phyloP scores from a whole-genome alignment of 2,113 vertebrate species.

The Martes martes region DNA sequence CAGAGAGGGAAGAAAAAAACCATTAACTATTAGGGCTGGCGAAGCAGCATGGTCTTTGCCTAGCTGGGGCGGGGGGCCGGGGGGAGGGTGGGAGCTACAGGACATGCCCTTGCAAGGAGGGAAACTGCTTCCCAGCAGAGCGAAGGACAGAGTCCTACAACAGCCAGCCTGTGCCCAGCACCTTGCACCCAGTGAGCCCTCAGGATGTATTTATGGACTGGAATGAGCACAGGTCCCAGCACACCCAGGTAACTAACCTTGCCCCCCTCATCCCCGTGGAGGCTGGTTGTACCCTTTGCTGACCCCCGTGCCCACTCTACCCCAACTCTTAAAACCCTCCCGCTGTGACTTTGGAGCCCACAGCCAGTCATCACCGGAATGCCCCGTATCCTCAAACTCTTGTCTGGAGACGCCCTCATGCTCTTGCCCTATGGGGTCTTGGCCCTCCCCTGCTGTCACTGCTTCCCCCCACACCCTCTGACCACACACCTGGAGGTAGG shows the following conservation, averaged over 20 bases:
- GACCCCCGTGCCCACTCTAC: background rate
- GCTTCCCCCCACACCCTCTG: background rate
- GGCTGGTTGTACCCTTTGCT: fast-evolving
- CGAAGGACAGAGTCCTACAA: background rate
- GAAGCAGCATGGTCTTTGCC: fast-evolving
- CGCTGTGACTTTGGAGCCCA: background rate
- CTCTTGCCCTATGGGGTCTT: background rate
- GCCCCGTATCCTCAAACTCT: background rate
- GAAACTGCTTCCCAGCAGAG: background rate
- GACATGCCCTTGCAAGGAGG: too few species aligned
- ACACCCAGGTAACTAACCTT: too few species aligned
- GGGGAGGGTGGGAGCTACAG: background rate
- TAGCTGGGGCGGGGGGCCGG: too few species aligned
- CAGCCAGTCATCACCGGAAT: background rate
- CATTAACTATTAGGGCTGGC: fast-evolving
- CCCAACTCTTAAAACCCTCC: background rate
- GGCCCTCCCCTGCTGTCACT: background rate
- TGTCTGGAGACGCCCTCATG: background rate
- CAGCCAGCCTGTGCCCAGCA: fast-evolving
- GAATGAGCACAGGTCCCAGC: background rate
- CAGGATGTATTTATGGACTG: too few species aligned
- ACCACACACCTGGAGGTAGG: background rate
- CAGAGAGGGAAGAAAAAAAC: background rate
- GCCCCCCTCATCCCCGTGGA: too few species aligned
- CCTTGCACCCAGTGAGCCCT: too few species aligned